Evolutionary conservation across 1,140 invertebrate species (phyloP).

Genomic region (Eupeodes corollae): DNA sequence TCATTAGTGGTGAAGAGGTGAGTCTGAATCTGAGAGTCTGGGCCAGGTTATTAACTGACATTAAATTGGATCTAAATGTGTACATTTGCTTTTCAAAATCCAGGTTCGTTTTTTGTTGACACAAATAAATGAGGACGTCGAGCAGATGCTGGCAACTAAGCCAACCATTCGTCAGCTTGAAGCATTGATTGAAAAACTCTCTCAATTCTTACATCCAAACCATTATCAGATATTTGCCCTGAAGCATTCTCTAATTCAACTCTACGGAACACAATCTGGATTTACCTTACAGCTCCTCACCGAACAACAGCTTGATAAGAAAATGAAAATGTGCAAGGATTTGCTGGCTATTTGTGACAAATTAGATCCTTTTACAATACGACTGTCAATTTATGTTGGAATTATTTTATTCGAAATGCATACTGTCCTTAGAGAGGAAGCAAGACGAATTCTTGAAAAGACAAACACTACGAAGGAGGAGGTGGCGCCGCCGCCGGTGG

Average conservation of each 20-base stretch:
- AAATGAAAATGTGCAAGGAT: slow-evolving; percentile 55
- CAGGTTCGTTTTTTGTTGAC: slow-evolving; percentile 40
- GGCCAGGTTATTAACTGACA: not conserved
- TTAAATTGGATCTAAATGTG: not conserved
- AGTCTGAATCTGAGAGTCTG: not conserved
- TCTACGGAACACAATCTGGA: slow-evolving; percentile 55
- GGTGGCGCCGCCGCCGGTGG: not conserved
- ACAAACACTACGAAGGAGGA: slow-evolving; percentile 29
- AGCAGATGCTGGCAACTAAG: slow-evolving; percentile 47
- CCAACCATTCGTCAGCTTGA: slow-evolving; percentile 48
- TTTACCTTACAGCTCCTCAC: slow-evolving; percentile 43
- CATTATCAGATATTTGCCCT: slow-evolving; percentile 71
- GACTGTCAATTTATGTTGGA: slow-evolving; percentile 58
- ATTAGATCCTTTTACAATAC: slow-evolving; percentile 56
- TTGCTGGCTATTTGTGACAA: slow-evolving; percentile 49
- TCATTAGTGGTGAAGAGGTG: slow-evolving; percentile 43
- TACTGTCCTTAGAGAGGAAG: slow-evolving; percentile 44
- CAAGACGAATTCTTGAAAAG: slow-evolving; percentile 39
- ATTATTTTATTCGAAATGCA: slow-evolving; percentile 58
- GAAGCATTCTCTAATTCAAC: slow-evolving; percentile 66
- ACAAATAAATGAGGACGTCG: slow-evolving; percentile 63
- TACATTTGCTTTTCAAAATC: not conserved
- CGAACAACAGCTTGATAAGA: slow-evolving; percentile 48
- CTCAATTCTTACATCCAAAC: slow-evolving; percentile 60
- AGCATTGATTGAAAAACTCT: slow-evolving; percentile 48